Percentiles rank a stretch among this genome's conserved stretches.
Conservation (phyloP, 2,888 invertebrate genomes). For the Autographa gamma region DNA sequence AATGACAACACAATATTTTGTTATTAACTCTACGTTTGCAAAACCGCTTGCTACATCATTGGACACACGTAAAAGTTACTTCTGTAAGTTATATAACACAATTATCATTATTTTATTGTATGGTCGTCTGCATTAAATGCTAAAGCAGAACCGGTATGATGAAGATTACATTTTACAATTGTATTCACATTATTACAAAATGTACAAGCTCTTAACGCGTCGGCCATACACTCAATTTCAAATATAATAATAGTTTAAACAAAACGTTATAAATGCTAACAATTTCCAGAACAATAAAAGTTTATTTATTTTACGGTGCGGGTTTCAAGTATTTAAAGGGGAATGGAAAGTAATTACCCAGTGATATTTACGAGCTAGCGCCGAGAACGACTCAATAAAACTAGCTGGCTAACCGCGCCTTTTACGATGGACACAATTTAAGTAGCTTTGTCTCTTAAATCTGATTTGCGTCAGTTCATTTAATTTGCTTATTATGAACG, state of each 20-base stretch:
- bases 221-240: constrained; percentile 35
- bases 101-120: background rate
- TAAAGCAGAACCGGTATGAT: background rate
- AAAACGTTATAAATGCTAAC: constrained; percentile 58
- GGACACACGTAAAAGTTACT: background rate
- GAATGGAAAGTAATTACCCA: constrained; percentile 85
- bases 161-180: background rate
- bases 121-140: background rate
- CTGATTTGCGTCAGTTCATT: constrained; percentile 59
- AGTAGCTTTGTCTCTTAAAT: constrained; percentile 75
- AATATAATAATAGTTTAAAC: constrained; percentile 54
- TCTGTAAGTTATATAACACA: background rate
- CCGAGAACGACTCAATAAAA: constrained; percentile 85
- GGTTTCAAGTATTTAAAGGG: constrained; percentile 76
- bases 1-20: background rate
- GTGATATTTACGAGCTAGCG: constrained; percentile 84
- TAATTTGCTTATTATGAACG: constrained; percentile 35
- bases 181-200: constrained; percentile 2
- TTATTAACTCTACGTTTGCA: too few relatives aligned
- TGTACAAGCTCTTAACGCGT: constrained; percentile 14
- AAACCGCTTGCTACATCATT: too few relatives aligned
- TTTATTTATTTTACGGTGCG: constrained; percentile 73
- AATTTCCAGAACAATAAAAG: constrained; percentile 65
- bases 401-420: constrained; percentile 82
- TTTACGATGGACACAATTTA: constrained; percentile 78